Percentiles rank a stretch among this genome's conserved stretches.
phyloP scores from a whole-genome alignment of 2,888 invertebrate species.

The Notodonta ziczac region DNA sequence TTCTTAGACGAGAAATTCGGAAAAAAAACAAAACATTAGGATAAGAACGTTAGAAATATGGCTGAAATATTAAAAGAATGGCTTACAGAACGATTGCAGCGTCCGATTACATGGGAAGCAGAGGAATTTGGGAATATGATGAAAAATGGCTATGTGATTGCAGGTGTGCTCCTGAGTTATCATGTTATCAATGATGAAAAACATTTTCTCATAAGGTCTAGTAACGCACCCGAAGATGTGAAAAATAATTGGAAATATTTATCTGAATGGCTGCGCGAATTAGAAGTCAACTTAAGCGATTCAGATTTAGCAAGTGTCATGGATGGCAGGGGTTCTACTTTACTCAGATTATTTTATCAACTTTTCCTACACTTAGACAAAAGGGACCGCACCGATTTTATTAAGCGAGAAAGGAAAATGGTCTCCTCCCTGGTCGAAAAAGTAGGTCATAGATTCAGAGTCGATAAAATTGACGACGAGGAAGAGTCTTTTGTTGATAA shows the following conservation, averaged over 20 bases:
- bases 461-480: slow-evolving; percentile 60
- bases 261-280: slow-evolving; percentile 77
- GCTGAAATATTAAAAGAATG: slow-evolving; percentile 85
- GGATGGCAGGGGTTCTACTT: slow-evolving; percentile 75
- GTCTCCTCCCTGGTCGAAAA: slow-evolving; percentile 70
- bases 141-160: slow-evolving; percentile 84
- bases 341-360: slow-evolving; percentile 85
- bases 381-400: slow-evolving; percentile 82
- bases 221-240: slow-evolving; percentile 65
- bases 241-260: slow-evolving; percentile 82
- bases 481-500: slow-evolving; percentile 65
- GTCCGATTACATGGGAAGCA: slow-evolving; percentile 80
- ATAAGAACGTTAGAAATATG: slow-evolving; percentile 62
- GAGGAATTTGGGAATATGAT: slow-evolving; percentile 83
- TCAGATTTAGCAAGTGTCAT: slow-evolving; percentile 76
- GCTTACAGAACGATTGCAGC: slow-evolving; percentile 83
- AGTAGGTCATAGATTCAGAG: slow-evolving; percentile 65
- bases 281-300: slow-evolving; percentile 75
- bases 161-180: slow-evolving; percentile 83
- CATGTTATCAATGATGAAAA: slow-evolving; percentile 84
- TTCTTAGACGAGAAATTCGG: not conserved
- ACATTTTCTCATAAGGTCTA: slow-evolving; percentile 71
- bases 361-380: slow-evolving; percentile 85
- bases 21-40: not conserved
- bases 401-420: slow-evolving; percentile 76